Conservation (phyloP, 2,797 vertebrate genomes). For the Gallinago stenura region DNA sequence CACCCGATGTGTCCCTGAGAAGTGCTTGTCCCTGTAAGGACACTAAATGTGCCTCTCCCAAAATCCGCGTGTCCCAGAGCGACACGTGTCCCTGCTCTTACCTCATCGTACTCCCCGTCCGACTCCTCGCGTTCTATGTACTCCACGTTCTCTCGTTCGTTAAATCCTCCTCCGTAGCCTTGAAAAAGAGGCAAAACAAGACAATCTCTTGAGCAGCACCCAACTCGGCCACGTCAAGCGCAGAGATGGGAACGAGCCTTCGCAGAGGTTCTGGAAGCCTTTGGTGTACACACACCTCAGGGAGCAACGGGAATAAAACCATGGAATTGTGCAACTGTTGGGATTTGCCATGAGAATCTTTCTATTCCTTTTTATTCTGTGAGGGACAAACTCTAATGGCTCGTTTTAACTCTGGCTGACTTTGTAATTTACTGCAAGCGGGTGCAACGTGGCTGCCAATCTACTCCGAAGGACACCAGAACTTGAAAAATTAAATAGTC, state of each 20-base stretch:
- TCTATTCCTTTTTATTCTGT: fast-evolving
- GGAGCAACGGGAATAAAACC: not conserved
- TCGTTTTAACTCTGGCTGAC: not conserved
- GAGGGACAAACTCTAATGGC: not conserved
- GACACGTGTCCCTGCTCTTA: slow-evolving; percentile 7
- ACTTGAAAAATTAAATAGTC: not conserved
- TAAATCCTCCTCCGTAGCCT: slow-evolving; percentile 98
- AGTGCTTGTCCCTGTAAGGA: fast-evolving
- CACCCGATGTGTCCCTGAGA: fast-evolving
- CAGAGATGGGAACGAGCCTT: not conserved
- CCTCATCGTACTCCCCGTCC: slow-evolving; percentile 98
- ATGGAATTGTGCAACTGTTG: not conserved
- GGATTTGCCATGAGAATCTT: not conserved
- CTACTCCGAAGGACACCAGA: not conserved
- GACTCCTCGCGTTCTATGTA: slow-evolving; percentile 98
- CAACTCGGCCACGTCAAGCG: not conserved
- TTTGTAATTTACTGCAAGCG: fast-evolving
- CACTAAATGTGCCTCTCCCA: not conserved
- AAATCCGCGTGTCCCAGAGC: fast-evolving
- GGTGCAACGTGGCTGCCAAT: fast-evolving
- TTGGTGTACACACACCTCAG: not conserved
- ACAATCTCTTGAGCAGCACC: not conserved
- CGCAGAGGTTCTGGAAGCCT: not conserved
- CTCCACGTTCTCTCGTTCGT: slow-evolving; percentile 96
- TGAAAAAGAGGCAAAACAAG: not conserved